phyloP scores from a whole-genome alignment of 2,888 invertebrate genomes.

The Augochlorella aurata region DNA sequence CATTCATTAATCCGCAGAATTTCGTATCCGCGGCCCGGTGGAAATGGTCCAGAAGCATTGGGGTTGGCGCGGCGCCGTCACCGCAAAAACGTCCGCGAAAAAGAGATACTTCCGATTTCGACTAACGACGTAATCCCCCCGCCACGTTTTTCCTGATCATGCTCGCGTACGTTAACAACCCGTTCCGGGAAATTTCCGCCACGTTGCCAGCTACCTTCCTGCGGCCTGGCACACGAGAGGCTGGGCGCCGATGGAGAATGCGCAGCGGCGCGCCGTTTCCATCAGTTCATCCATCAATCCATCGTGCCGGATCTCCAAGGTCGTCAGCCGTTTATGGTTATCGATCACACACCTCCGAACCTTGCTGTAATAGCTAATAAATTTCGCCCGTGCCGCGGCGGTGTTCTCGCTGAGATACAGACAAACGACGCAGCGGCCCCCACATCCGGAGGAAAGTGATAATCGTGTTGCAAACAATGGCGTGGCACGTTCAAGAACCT shows the following conservation, averaged over 20 bases:
- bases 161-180: conserved; percentile 45
- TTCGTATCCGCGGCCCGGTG: too few species aligned
- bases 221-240: conserved; percentile 15
- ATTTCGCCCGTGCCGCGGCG: conserved; percentile 63
- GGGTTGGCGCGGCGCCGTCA: neutral
- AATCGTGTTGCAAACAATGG: conserved; percentile 40
- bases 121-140: conserved; percentile 29
- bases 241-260: conserved; percentile 34
- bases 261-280: conserved; percentile 43
- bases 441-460: conserved; percentile 42
- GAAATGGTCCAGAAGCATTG: neutral
- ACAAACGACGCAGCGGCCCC: conserved; percentile 63
- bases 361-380: conserved; percentile 73
- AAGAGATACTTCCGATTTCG: neutral
- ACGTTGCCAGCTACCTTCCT: conserved; percentile 48
- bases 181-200: conserved; percentile 52
- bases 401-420: conserved; percentile 60
- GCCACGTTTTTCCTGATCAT: conserved; percentile 29
- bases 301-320: conserved; percentile 66
- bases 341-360: conserved; percentile 67
- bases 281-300: conserved; percentile 68
- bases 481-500: too few species aligned
- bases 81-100: neutral
- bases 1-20: too few species aligned
- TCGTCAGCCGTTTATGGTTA: conserved; percentile 69